A percentile compares a stretch with the other conserved stretches of the same genome.
These are phyloP conservation scores for Troglohyphantes excavatus DNA, from an alignment of 2,888 invertebrate species.

Conservation along the genomic window DNA sequence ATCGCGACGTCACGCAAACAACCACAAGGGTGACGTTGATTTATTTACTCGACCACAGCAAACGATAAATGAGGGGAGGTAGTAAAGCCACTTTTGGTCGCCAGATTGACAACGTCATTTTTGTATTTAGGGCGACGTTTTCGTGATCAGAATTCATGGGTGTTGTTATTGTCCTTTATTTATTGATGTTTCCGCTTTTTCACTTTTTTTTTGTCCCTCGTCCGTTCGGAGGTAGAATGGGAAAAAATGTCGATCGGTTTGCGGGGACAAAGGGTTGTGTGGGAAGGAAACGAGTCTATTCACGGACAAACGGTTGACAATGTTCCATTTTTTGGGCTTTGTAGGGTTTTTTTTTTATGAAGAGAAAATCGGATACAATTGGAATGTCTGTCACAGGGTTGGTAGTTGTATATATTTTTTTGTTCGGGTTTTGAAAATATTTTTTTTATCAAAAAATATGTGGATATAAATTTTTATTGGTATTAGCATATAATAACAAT, in stretches of 20 bases:
- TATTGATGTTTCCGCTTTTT: conserved; percentile 46
- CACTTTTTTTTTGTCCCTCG: neutral
- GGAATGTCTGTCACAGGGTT: neutral
- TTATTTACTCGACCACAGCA: conserved; percentile 19
- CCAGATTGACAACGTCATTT: conserved; percentile 50
- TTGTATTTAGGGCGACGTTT: conserved; percentile 66
- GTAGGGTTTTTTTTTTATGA: neutral
- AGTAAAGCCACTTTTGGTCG: conserved; percentile 24
- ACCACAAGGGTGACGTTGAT: conserved; percentile 18
- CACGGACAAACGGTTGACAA: conserved; percentile 43
- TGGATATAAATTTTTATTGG: no score
- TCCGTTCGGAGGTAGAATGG: neutral
- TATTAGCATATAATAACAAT: no score
- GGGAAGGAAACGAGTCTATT: conserved; percentile 36
- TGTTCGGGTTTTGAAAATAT: no score
- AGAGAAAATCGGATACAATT: neutral
- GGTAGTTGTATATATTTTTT: no score
- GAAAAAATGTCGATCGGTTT: neutral
- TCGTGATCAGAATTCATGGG: conserved; percentile 66
- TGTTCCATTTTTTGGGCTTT: conserved; percentile 37
- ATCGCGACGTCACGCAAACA: conserved; percentile 24
- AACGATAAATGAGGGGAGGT: conserved; percentile 27
- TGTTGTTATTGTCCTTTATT: conserved; percentile 41
- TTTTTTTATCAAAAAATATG: no score
- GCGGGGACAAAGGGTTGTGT: conserved; percentile 37